phyloP scores from a whole-genome alignment of 1,140 invertebrate species.

The Teleogryllus occipitalis region DNA sequence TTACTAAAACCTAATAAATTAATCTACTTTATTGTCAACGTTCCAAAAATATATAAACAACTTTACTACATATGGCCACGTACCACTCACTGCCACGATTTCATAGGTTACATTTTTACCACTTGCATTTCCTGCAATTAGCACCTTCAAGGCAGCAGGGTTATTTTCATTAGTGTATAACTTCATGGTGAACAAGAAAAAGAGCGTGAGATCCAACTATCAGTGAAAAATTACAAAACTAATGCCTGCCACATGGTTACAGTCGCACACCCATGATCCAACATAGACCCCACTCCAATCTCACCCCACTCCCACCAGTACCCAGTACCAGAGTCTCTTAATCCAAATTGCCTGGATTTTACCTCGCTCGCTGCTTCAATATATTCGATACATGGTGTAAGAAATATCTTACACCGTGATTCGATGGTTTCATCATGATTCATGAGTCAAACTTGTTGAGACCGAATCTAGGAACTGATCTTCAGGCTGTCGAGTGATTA shows the following conservation, averaged over 20 bases:
- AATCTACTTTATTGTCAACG: not conserved
- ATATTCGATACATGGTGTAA: too few species aligned
- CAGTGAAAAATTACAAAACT: not conserved
- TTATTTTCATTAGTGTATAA: slow-evolving; percentile 25
- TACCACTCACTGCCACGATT: slow-evolving; percentile 21
- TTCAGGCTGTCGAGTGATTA: too few species aligned
- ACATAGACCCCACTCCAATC: too few species aligned
- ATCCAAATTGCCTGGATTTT: too few species aligned
- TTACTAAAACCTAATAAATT: not conserved
- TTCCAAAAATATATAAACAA: not conserved
- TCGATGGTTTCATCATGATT: too few species aligned
- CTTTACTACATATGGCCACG: not conserved
- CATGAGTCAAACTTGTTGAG: too few species aligned
- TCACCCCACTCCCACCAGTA: too few species aligned
- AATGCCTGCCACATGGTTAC: not conserved
- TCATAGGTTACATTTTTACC: slow-evolving; percentile 21
- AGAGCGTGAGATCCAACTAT: not conserved
- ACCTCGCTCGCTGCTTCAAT: too few species aligned
- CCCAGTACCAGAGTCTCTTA: too few species aligned
- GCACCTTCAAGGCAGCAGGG: slow-evolving; percentile 24
- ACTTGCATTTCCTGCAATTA: slow-evolving; percentile 23
- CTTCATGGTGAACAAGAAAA: slow-evolving; percentile 21
- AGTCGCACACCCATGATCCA: too few species aligned
- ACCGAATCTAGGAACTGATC: too few species aligned
- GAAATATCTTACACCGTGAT: too few species aligned